These are phyloP conservation scores for Ethmia dodecea DNA, from an alignment of 2,888 invertebrate species.

Conservation along the genomic window DNA sequence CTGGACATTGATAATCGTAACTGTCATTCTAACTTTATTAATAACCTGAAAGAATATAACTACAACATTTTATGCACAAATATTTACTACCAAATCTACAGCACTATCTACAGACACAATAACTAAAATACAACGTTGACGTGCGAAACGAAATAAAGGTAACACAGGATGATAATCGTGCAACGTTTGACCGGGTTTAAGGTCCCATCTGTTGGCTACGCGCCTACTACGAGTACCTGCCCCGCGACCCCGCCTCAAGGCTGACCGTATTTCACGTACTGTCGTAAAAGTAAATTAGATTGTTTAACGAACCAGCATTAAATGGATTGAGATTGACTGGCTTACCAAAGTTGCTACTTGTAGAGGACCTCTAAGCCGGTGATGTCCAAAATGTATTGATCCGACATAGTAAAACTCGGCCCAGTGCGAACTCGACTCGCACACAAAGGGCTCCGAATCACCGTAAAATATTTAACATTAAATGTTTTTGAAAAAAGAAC, in stretches of 20 bases:
- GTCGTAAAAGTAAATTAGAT: conserved; percentile 25
- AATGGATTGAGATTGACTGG: conserved; percentile 5
- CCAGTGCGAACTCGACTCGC: too few species aligned
- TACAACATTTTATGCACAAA: too few species aligned
- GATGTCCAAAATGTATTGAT: neutral
- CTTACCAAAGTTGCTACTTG: conserved; percentile 2
- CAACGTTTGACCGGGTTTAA: conserved; percentile 22
- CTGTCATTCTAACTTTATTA: too few species aligned
- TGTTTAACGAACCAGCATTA: conserved; percentile 17
- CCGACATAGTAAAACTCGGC: neutral
- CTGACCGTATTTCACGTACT: conserved; percentile 22
- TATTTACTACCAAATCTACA: too few species aligned
- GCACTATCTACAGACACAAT: too few species aligned
- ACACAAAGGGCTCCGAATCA: too few species aligned
- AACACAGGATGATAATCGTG: conserved; percentile 1
- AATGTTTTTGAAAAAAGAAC: too few species aligned
- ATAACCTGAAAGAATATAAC: too few species aligned
- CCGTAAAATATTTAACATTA: too few species aligned
- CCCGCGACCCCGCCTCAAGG: conserved; percentile 24
- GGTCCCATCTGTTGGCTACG: conserved; percentile 58
- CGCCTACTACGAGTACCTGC: conserved; percentile 60
- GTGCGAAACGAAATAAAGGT: neutral
- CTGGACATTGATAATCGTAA: too few species aligned
- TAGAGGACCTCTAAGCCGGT: neutral
- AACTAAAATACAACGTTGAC: too few species aligned